Percentiles rank a stretch among this genome's conserved stretches.
phyloP scores from a whole-genome alignment of 2,113 vertebrate species.

The Chaenocephalus aceratus region DNA sequence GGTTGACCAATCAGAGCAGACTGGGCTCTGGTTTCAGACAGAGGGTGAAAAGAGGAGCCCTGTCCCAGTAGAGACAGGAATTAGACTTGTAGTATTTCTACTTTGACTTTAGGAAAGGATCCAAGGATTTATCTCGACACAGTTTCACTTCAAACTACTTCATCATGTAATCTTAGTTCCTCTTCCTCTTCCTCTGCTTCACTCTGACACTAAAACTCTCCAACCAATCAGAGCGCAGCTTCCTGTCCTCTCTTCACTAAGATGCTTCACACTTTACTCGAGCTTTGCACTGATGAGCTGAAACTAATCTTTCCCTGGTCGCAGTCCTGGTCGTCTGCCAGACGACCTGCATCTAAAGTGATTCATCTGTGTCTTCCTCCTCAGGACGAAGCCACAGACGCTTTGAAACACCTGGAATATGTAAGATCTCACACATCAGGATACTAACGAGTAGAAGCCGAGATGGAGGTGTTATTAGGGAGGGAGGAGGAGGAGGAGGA shows the following conservation, averaged over 20 bases:
- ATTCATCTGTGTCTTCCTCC: slow-evolving; percentile 76
- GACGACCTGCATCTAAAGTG: slow-evolving; percentile 46
- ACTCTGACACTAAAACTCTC: slow-evolving; percentile 39
- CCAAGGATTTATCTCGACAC: neutral
- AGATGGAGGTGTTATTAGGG: slow-evolving; percentile 3
- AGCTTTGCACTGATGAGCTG: slow-evolving; percentile 36
- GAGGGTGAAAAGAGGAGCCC: too few relatives aligned
- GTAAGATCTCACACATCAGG: slow-evolving; percentile 76
- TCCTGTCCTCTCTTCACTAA: slow-evolving; percentile 3
- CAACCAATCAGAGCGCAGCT: slow-evolving; percentile 41
- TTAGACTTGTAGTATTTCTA: too few relatives aligned
- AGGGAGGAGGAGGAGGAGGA: neutral
- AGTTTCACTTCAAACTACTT: slow-evolving; percentile 21
- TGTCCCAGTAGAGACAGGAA: too few relatives aligned
- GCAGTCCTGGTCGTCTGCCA: slow-evolving; percentile 17
- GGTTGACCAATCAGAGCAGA: too few relatives aligned
- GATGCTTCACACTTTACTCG: slow-evolving; percentile 12
- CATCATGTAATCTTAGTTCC: slow-evolving; percentile 15
- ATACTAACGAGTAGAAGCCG: slow-evolving; percentile 3
- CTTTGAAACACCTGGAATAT: slow-evolving; percentile 84
- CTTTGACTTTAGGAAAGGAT: too few relatives aligned
- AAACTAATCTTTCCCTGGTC: slow-evolving; percentile 17
- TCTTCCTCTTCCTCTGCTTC: slow-evolving; percentile 11
- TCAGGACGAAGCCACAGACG: slow-evolving; percentile 70
- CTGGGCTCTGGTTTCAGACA: too few relatives aligned